Base-by-base conservation (phyloP, 2,113 vertebrate species). In the Heptranchias perlo region DNA sequence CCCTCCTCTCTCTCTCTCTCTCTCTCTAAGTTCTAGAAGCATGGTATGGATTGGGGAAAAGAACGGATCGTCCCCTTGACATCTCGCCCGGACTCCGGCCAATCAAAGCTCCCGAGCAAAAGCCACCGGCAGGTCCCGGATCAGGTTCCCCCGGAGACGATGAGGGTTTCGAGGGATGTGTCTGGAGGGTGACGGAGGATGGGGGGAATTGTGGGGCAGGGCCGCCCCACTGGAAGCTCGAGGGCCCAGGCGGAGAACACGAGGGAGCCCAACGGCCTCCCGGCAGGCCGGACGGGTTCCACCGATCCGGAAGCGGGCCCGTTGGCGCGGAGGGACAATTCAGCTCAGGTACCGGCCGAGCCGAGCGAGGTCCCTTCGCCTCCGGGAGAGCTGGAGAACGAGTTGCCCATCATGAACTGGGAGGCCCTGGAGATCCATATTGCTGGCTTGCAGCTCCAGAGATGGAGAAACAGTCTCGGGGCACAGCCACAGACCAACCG, bases 371-470 rank as follows among this genome's bases (percentile, higher is more conserved):
- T 2, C 2, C 82, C 82, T 10, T 49, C 23, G 3, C 16, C n/a
- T 0, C 10, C 3, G 47, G 49, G 86, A 0, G 25, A 3, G 52
- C 23, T 54, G 0, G 89, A 5, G 14, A n/a, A 4, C 35, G 54
- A 92, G 31, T 96, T 98, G 96, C 98, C 98, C 96, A 98, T 98
- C 96, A 98, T 98, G 98, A 97, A 98, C 96, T 98, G 98, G 98
- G 98, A 98, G 96, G 98, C 97, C 0, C 97, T 98, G 61, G 98
- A 97, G 92, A 96, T 97, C 87, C 97, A 97, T 54, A 98, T 98
- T 0, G 98, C 98, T 1, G 89, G 89, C 31, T 31, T 92, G 13
- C 89, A 92, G 89, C 89, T 61, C 10, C 52, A 54, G 89, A 92
- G 14, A 18, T 21, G 13, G 89, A 92, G 89, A 92, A 44, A 7